A percentile compares a stretch with the other conserved stretches of the same genome.
phyloP scores from a whole-genome alignment of 2,888 invertebrate genomes.

The Drosophila fungiperda region DNA sequence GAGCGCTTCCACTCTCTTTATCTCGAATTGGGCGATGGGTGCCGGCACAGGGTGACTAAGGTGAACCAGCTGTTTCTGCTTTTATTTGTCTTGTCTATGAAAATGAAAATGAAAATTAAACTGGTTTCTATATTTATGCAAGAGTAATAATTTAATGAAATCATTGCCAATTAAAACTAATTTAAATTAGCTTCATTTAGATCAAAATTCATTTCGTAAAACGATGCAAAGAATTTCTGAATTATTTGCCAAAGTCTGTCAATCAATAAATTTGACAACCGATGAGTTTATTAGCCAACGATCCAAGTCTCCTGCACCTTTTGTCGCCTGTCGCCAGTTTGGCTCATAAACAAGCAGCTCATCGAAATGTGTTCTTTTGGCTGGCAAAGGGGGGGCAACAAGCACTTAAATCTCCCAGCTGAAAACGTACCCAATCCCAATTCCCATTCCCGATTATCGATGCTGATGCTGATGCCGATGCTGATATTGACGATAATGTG shows the following conservation, averaged over 20 bases:
- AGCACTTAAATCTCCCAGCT: conserved; percentile 62
- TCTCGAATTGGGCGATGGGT: not conserved
- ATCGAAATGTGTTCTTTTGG: conserved; percentile 12
- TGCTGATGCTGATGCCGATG: conserved; percentile 45
- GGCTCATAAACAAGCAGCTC: conserved; percentile 59
- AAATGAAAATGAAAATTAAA: not conserved
- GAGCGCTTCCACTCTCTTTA: conserved; percentile 42
- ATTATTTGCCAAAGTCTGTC: conserved; percentile 29
- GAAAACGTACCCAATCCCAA: conserved; percentile 29
- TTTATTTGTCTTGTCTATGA: not conserved
- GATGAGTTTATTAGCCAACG: conserved; percentile 74
- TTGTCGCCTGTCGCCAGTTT: conserved; percentile 14
- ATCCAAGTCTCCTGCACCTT: not conserved
- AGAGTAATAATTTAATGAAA: not conserved
- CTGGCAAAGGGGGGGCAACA: conserved; percentile 17
- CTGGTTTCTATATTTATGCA: not conserved
- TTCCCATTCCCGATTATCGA: conserved; percentile 40
- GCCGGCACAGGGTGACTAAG: conserved; percentile 46
- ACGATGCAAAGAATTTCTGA: not conserved
- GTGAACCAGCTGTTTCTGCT: conserved; percentile 5
- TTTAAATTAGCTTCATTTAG: not conserved
- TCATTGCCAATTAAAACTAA: not conserved
- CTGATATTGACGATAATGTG: conserved; percentile 48
- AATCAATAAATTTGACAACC: conserved; percentile 51
- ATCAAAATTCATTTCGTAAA: not conserved